Base-by-base conservation (phyloP, 2,113 vertebrate genomes). In the Acrocephalus arundinaceus region DNA sequence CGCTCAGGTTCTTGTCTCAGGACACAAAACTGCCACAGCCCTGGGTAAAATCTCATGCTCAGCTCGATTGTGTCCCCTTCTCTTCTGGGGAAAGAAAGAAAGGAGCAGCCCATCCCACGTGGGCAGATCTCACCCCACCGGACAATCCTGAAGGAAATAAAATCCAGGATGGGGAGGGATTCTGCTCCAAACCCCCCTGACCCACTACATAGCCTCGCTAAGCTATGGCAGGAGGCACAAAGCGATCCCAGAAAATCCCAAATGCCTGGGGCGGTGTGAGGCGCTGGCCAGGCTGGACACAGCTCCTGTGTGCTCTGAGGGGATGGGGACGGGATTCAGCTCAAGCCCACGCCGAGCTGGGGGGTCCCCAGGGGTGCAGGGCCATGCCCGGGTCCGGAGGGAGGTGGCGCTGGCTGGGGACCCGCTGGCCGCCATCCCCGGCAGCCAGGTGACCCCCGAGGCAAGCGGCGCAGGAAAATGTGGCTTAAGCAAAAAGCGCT, bases 301-400 rank as follows among this genome's bases (percentile, higher is more conserved):
- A 6, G 18, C 54, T 63, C 58, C 28, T 25, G 43, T 45, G 43
- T 45, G 28, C 10, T 49, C 58, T 8, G 17, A 46, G 45, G 58
- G 7, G 48, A 8, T 0, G 4, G 25, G 7, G 45, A 1, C 4
- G 49, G 55, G 77, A 10, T 33, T 8, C 19, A 45, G 49, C n/a
- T 2, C 1, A 35, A 51, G 74, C 25, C 33, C 63, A 16, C 3
- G 14, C 16, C 4, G 6, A 25, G 25, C 24, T 20, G 13, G 18
- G 6, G 21, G 2, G 4, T 27, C 16, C 33, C 39, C 14, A 7
- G 63, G 25, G 27, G 19, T 2, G 14, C 33, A 46, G 62, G 14
- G 3, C 41, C 6, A 0, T 28, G 35, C 21, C 63, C 43, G 3
- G 11, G 13, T 85, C 51, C n/a, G 0, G 1, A 7, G 18, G 55